These are phyloP conservation scores for Merodon equestris DNA, from an alignment of 2,888 invertebrate species.

Conservation along the genomic window DNA sequence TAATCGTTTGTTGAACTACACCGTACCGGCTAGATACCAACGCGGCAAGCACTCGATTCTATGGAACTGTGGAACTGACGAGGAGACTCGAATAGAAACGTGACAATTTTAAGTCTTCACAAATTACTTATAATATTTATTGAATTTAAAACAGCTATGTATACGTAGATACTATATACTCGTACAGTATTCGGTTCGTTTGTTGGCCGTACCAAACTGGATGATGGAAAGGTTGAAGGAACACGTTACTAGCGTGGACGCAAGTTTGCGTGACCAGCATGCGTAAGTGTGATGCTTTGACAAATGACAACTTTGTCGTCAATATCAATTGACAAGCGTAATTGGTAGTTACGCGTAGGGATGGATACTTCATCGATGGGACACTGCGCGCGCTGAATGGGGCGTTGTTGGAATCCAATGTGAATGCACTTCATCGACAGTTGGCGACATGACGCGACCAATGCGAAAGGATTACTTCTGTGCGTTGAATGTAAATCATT, in stretches of 20 bases:
- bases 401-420: slow-evolving; percentile 11
- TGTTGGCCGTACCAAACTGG: too few species aligned
- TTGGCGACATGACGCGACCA: slow-evolving; percentile 20
- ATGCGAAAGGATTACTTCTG: slow-evolving; percentile 50
- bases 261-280: slow-evolving; percentile 62
- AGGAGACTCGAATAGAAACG: slow-evolving; percentile 50
- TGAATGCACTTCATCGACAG: slow-evolving; percentile 56
- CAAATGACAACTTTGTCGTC: slow-evolving; percentile 66
- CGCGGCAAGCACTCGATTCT: slow-evolving; percentile 1
- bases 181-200: slow-evolving; percentile 21
- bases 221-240: too few species aligned
- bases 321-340: slow-evolving; percentile 63
- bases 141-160: slow-evolving; percentile 48
- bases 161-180: too few species aligned
- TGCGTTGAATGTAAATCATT: slow-evolving; percentile 58
- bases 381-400: too few species aligned
- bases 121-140: slow-evolving; percentile 64
- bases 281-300: slow-evolving; percentile 42
- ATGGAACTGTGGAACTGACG: slow-evolving; percentile 40
- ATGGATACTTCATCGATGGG: neutral
- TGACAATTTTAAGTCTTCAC: slow-evolving; percentile 66
- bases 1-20: slow-evolving; percentile 63
- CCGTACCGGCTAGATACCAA: slow-evolving; percentile 23
- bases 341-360: slow-evolving; percentile 46
- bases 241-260: neutral